phyloP scores from a whole-genome alignment of 2,888 invertebrate species.

The Drosophila mimetica region DNA sequence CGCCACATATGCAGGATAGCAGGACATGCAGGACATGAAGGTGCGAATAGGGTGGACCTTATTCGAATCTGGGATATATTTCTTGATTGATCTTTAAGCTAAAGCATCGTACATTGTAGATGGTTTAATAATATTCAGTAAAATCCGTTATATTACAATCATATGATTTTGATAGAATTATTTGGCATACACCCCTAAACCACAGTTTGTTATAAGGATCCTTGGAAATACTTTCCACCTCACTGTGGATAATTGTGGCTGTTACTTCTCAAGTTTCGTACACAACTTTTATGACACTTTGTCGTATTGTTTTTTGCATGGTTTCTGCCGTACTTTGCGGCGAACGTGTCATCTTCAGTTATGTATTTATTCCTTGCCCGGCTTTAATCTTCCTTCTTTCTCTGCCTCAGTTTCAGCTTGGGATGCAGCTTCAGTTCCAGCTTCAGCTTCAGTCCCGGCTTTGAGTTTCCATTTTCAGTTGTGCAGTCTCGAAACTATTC shows the following conservation, averaged over 20 bases:
- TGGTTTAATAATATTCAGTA: no score
- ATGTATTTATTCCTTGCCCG: conserved; percentile 48
- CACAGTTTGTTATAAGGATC: no score
- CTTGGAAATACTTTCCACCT: conserved; percentile 1
- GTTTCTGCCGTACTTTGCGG: conserved; percentile 62
- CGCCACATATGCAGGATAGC: conserved; percentile 3
- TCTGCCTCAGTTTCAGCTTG: no score
- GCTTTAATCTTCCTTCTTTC: conserved; percentile 32
- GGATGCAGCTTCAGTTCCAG: conserved; percentile 4
- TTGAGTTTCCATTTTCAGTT: conserved; percentile 71
- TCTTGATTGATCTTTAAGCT: no score
- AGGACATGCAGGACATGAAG: no score
- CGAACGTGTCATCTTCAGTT: conserved; percentile 77
- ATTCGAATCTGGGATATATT: no score
- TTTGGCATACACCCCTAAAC: no score
- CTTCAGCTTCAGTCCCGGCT: conserved; percentile 37
- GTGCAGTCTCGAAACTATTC: conserved; percentile 40
- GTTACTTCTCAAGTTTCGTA: conserved; percentile 73
- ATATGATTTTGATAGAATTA: no score
- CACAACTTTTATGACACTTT: conserved; percentile 80
- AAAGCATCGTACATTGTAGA: no score
- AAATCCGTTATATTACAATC: no score
- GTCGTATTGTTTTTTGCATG: conserved; percentile 63
- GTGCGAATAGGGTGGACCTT: conserved; percentile 2
- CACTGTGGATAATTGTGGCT: conserved; percentile 58